phyloP scores from a whole-genome alignment of 2,113 vertebrate species.

The Merops nubicus region DNA sequence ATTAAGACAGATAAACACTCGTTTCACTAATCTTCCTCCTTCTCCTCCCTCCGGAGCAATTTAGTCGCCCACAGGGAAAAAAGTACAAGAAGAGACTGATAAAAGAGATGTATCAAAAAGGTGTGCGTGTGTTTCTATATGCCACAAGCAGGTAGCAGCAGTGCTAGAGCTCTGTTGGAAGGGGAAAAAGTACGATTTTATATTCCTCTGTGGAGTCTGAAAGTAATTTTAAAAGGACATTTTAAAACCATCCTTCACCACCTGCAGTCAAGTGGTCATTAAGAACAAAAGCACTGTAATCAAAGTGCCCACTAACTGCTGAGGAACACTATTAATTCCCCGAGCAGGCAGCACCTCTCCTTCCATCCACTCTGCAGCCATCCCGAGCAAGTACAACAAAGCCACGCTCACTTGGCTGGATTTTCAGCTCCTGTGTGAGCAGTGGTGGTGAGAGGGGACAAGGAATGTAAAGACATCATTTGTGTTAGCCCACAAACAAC shows the following conservation, averaged over 20 bases:
- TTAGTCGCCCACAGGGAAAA: constrained; percentile 38
- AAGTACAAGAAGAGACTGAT: not conserved
- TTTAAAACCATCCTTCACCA: constrained; percentile 50
- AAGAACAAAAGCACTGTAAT: constrained; percentile 29
- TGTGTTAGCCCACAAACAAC: not conserved
- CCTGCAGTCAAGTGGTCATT: constrained; percentile 57
- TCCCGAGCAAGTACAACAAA: not conserved
- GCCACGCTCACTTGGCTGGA: fast-evolving
- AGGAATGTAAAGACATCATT: fast-evolving
- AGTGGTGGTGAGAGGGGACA: fast-evolving
- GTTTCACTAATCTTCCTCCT: not conserved
- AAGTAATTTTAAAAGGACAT: constrained; percentile 41
- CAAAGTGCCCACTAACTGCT: constrained; percentile 19
- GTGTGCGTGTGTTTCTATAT: not conserved
- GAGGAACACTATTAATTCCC: not conserved
- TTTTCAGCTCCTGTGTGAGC: not conserved
- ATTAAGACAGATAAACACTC: constrained; percentile 58
- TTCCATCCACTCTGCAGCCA: not conserved
- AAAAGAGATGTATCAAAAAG: not conserved
- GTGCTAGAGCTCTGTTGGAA: not conserved
- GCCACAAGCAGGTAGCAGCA: not conserved
- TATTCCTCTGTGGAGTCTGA: not conserved
- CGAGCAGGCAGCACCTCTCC: not conserved
- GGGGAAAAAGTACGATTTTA: not conserved
- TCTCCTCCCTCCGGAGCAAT: constrained; percentile 31